Base-by-base conservation (phyloP, 2,888 invertebrate species). In the Meliscaeva auricollis region DNA sequence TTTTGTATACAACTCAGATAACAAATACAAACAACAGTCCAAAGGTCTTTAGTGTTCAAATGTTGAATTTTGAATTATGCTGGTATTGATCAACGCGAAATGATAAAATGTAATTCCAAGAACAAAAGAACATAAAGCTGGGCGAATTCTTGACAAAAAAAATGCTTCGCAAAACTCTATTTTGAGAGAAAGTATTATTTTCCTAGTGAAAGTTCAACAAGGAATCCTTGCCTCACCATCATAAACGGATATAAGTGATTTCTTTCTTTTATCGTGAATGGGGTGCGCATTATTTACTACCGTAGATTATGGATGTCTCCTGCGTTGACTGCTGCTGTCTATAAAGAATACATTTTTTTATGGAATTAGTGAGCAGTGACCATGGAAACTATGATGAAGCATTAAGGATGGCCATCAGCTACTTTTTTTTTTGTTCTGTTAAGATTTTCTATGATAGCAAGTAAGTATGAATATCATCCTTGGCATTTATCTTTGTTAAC, bases 301-400 rank as follows among this genome's bases (percentile, higher is more conserved):
- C 50, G 13, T 13, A 50, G 22, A 50, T 26, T n/a, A 7, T 26
- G 7, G 3, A 6, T n/a, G 6, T n/a, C 26, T 9, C n/a, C 22
- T 50, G 1, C 2, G 13, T 13, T 13, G 13, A 22, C 13, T 8
- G n/a, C 4, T 22, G 0, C 22, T 13, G 26, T 26, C 26, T 26
- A 26, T 26, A 26, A 26, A 26, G 26, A 26, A 26, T 26, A 26
- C 2, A 3, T 8, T n/a, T 52, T 52, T 52, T 52, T 52, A 52
- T 52, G 6, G 30, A 52, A 52, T 52, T 26, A 26, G 26, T 26
- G 26, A 26, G 26, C 52, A 52, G 7, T 52, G 30, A 52, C 52
- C 30, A 50, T 50, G 50, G 26, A 50, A n/a, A 50, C 48, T 50
- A 50, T 13, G 22, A 30, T 52, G 30, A 26, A 52, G 26, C 26